Evolutionary conservation across 2,797 vertebrate species (phyloP), one percentile per base, ranked within the genome.

Genomic region (Lates japonicus): DNA sequence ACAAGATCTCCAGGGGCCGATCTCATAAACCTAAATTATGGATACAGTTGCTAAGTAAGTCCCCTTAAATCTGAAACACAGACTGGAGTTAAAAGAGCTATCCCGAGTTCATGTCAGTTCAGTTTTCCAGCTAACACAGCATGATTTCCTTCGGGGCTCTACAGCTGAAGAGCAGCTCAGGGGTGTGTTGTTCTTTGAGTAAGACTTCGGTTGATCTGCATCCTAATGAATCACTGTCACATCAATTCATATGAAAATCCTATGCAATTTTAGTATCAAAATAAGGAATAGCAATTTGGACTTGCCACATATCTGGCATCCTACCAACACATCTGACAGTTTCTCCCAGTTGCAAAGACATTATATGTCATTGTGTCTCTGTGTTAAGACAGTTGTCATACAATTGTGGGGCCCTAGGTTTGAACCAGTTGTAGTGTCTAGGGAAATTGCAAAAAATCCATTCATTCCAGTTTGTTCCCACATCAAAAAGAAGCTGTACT

Each of bases 191-290:
- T 74, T 80, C 75, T 78, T 70, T 72, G 41, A 82, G 67, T 70
- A 20, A 41, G 70, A 72, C 25, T 35, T 12, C 14, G 12, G n/a
- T 79, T 74, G 52, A 61, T 69, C n/a, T 78, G 73, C 74, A 90
- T 85, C 70, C 57, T 80, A 88, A 88, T 83, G 46, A 71, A 58
- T 58, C 60, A 57, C 9, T 49, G 33, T 60, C 29, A n/a, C 57
- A 61, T 67, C 33, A 58, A 35, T 20, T 25, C 48, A 74, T 41
- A 58, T 61, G n/a, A 42, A 74, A 61, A 76, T 52, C 54, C n/a
- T 3, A 10, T 37, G 48, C 22, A 19, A 57, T 37, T 54, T 42
- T 33, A 52, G 46, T 33, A 70, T 63, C 42, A 31, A 42, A 41
- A 37, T 25, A 52, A 78, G 25, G 61, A 62, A 31, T 4, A 57